Evolutionary conservation across 2,113 vertebrate genomes (phyloP).

Genomic region (Butastur rufipennis): DNA sequence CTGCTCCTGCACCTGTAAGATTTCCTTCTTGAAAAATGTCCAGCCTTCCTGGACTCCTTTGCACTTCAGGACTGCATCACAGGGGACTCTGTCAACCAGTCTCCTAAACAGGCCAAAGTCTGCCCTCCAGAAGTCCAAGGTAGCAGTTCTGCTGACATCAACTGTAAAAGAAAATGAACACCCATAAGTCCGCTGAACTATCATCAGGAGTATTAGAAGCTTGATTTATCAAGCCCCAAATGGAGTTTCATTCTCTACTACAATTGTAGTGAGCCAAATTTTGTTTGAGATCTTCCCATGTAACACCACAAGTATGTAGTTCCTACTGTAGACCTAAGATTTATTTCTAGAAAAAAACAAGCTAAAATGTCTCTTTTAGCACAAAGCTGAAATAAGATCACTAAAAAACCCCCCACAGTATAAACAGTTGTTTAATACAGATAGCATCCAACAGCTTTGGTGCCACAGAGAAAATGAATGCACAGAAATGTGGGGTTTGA

Average conservation of each 20-base stretch:
- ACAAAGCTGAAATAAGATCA: not conserved
- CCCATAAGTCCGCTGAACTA: not conserved
- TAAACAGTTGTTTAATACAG: not conserved
- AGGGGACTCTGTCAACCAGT: not conserved
- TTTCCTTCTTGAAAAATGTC: not conserved
- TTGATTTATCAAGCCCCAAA: not conserved
- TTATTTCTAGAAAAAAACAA: not conserved
- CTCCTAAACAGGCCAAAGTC: not conserved
- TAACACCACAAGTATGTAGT: not conserved
- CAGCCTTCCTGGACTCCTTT: not conserved
- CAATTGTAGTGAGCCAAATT: not conserved
- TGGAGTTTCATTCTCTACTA: not conserved
- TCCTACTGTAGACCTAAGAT: not conserved
- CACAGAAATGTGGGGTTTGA: not conserved
- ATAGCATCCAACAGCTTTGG: not conserved
- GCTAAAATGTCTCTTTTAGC: not conserved
- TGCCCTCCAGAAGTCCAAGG: not conserved
- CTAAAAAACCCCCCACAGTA: not conserved
- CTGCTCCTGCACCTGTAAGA: not conserved
- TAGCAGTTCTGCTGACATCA: not conserved
- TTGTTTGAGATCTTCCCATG: not conserved
- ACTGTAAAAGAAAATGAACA: not conserved
- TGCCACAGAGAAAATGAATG: not conserved
- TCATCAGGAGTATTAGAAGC: not conserved
- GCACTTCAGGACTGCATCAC: not conserved